Base-by-base conservation (phyloP, 1,140 invertebrate genomes). In the Dufourea novaeangliae region DNA sequence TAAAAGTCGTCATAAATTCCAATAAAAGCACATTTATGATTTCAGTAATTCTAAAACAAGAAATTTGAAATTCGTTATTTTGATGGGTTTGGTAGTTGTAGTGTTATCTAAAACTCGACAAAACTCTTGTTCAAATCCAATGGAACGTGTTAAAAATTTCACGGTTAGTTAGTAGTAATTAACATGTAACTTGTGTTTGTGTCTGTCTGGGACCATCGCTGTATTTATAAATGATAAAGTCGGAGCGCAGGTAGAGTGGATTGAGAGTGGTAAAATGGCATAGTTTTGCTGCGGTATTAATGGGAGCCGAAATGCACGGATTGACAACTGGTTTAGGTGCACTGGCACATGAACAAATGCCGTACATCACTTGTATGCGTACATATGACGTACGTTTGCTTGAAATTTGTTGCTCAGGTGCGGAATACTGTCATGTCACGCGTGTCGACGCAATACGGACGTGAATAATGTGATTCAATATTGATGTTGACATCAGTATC, bases 311-410 rank as follows among this genome's bases (percentile, higher is more conserved):
- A 44, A 37, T 50, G 59, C 32, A 80, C 20, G 79, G 68, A 84
- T 84, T 84, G 88, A 87, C 82, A 88, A 88, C 79, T 86, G 85
- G 84, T 84, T 89, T 88, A 80, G 64, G 25, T 52, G 75, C 39
- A 74, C 25, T 52, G 25, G 50, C 14, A 37, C 25, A 63, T 57
- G 63, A 80, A 68, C 63, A 80, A 46, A 66, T 62, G 71, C 32
- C 41, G 50, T 29, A 46, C 34, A 62, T 59, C 29, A 52, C 39
- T 12, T 34, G 32, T 64, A 44, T 54, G 46, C 56, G 54, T 80
- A 76, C 41, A 50, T 34, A 37, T 46, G 63, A 52, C 25, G 46
- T 70, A 64, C 59, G 64, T 75, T 80, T 76, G 78, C 71, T 80
- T 70, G 76, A 64, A 80, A 79, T 80, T 82, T 69, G 71, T 75